phyloP scores from a whole-genome alignment of 2,797 vertebrate species.

The Acanthurus tractus region DNA sequence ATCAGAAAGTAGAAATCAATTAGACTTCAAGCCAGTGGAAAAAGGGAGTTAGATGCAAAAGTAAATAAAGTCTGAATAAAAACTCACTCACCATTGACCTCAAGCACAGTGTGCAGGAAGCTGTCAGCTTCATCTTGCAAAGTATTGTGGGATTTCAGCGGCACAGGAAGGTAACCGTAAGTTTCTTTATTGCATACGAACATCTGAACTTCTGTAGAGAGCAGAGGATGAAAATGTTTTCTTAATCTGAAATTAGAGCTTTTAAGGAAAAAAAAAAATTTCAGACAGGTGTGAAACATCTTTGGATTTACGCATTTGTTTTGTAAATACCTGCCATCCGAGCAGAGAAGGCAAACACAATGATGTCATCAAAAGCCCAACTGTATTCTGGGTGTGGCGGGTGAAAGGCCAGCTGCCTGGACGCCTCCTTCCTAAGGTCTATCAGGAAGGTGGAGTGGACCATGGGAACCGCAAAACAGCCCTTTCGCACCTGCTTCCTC shows the following conservation, averaged over 20 bases:
- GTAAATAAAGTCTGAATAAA: slow-evolving; percentile 1
- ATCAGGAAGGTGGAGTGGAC: slow-evolving; percentile 95
- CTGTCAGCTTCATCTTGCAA: slow-evolving; percentile 91
- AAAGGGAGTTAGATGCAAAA: slow-evolving; percentile 12
- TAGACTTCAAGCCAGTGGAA: slow-evolving; percentile 31
- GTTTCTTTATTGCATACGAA: slow-evolving; percentile 91
- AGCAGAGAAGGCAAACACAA: slow-evolving; percentile 94
- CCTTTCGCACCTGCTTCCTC: slow-evolving; percentile 88
- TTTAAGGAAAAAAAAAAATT: neutral
- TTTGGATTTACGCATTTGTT: neutral
- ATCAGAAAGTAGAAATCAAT: slow-evolving; percentile 13
- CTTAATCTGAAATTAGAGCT: neutral
- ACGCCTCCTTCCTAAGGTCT: slow-evolving; percentile 91
- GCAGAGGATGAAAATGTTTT: neutral
- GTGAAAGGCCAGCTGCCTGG: slow-evolving; percentile 89
- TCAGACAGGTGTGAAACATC: neutral
- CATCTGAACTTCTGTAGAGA: slow-evolving; percentile 91
- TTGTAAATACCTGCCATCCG: slow-evolving; percentile 88
- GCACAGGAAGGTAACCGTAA: slow-evolving; percentile 91
- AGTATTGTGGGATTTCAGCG: slow-evolving; percentile 89
- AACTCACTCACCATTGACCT: slow-evolving; percentile 89
- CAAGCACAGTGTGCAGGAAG: slow-evolving; percentile 90
- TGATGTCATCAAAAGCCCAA: slow-evolving; percentile 96
- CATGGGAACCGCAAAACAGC: slow-evolving; percentile 95
- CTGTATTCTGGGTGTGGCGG: slow-evolving; percentile 92